Conservation (phyloP, 2,797 vertebrate genomes). For the Takifugu ocellatus region DNA sequence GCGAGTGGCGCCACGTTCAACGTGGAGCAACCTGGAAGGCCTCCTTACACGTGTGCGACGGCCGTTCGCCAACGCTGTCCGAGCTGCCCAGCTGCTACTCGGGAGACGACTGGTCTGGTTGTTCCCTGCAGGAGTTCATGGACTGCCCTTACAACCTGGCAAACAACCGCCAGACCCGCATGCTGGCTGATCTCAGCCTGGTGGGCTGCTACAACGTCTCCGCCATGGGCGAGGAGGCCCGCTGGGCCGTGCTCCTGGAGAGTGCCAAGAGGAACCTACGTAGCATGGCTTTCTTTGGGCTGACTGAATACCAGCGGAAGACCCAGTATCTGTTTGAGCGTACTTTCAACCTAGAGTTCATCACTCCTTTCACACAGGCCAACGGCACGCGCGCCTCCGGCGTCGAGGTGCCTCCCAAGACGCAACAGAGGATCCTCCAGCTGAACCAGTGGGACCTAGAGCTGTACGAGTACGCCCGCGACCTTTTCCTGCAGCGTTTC, state of each 20-base stretch:
- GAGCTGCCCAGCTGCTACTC: conserved; percentile 94
- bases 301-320: conserved; percentile 96
- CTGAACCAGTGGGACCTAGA: conserved; percentile 94
- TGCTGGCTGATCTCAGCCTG: conserved; percentile 94
- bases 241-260: conserved; percentile 88
- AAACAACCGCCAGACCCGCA: conserved; percentile 95
- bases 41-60: conserved; percentile 91
- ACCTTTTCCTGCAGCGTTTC: conserved; percentile 95
- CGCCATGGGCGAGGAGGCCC: conserved; percentile 87
- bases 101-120: conserved; percentile 96
- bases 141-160: conserved; percentile 94
- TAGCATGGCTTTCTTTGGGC: conserved; percentile 94
- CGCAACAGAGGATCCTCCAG: conserved; percentile 84
- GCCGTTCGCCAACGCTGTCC: conserved; percentile 86
- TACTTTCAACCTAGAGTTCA: conserved; percentile 94
- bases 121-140: conserved; percentile 92
- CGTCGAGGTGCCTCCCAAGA: conserved; percentile 85
- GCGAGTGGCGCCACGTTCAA: conserved; percentile 96
- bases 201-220: conserved; percentile 97
- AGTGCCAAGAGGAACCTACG: conserved; percentile 94
- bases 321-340: conserved; percentile 97
- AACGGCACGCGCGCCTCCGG: conserved; percentile 92
- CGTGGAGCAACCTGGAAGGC: conserved; percentile 96
- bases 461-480: conserved; percentile 92
- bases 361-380: conserved; percentile 92